Base-by-base conservation (phyloP, 2,113 vertebrate species). In the sheep (Ovis aries) region DNA sequence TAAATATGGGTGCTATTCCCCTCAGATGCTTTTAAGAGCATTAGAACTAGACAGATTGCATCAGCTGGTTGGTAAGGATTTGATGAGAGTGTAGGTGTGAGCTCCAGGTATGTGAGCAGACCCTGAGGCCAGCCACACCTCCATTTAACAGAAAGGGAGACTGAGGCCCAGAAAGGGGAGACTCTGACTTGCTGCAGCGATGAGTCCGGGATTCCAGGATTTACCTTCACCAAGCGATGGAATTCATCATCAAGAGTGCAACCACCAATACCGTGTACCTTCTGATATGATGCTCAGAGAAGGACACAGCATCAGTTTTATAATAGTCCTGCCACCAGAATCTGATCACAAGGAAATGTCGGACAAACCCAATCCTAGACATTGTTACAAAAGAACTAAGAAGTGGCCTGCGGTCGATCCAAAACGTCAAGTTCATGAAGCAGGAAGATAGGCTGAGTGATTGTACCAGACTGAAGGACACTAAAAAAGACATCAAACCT, bases 211-310 rank as follows among this genome's bases (percentile, higher is more conserved):
- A 71, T 88, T 90, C 36, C 21, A 14, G 9, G 50, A 82, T 27
- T 36, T 45, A 48, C 55, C 16, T 50, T 71, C 55, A n/a, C 60
- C 67, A 31, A 19, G 14, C 0, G 7, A 27, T 10, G 10, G 57
- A 50, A 64, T 14, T 31, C 14, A 3, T 45, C 60, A 21, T 29
- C 77, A 4, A 1, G 19, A 27, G 62, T 6, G 23, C 16, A 45
- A 48, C 3, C 2, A 17, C 13, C 29, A 17, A 1, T 17, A 25
- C 7, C 11, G 0, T 3, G 43, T 11, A 23, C 33, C 67, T 84
- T 50, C 67, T 17, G 57, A 50, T n/a, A 40, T 0, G 0, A 27
- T 1, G 55, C 29, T 16, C 48, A 3, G 5, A 50, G 55, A 67
- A 36, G 48, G 45, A 62, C 45, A 6, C 12, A 3, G 23, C 23